phyloP scores from a whole-genome alignment of 2,888 invertebrate species.

The Ptilodon capucinus region DNA sequence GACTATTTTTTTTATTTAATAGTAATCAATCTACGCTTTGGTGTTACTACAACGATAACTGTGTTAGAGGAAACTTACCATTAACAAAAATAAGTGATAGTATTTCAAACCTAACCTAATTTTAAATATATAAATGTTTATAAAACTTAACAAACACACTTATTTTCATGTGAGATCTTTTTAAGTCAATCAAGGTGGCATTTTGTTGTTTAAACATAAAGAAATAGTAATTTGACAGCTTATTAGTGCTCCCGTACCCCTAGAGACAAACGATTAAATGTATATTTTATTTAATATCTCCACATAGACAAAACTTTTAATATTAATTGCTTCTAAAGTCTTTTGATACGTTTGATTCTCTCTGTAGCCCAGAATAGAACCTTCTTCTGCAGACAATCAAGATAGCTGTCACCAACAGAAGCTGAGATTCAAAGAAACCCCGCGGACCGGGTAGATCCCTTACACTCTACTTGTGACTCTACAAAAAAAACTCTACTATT shows the following conservation, averaged over 20 bases:
- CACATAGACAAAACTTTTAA: neutral
- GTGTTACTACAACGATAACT: neutral
- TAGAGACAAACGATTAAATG: too few relatives aligned
- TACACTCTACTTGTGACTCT: too few relatives aligned
- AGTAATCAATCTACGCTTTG: neutral
- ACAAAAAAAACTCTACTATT: constrained; percentile 25
- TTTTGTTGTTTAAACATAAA: too few relatives aligned
- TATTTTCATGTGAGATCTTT: too few relatives aligned
- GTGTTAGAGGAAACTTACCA: too few relatives aligned
- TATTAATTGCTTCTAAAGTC: neutral
- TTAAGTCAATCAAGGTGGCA: too few relatives aligned
- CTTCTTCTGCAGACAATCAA: constrained; percentile 9
- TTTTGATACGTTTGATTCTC: constrained; percentile 2
- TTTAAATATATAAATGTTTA: too few relatives aligned
- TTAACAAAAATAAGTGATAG: too few relatives aligned
- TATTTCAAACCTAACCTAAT: too few relatives aligned
- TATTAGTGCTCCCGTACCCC: too few relatives aligned
- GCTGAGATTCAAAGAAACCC: constrained; percentile 11
- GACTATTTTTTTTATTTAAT: neutral
- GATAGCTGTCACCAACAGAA: constrained; percentile 22
- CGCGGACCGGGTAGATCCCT: constrained; percentile 27
- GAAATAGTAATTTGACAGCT: too few relatives aligned
- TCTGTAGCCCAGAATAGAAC: constrained; percentile 3
- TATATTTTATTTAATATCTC: neutral
- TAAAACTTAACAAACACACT: too few relatives aligned